Conservation (phyloP, 2,888 invertebrate genomes). For the Cantharis flavilabris region DNA sequence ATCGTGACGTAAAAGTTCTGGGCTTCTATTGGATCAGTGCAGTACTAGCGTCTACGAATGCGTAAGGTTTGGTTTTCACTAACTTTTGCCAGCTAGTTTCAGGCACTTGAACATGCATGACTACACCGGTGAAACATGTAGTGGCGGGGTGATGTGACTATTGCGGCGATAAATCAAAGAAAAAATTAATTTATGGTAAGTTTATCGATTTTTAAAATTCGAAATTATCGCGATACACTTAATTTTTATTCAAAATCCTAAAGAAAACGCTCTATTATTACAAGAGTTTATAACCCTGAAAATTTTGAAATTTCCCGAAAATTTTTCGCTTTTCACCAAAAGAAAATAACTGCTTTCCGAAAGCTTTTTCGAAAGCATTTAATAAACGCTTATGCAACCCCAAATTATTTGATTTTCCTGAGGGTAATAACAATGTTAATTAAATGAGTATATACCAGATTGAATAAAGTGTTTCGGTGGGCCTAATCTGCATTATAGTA, state of each 20-base stretch:
- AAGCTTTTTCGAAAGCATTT: not conserved
- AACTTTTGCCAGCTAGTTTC: slow-evolving; percentile 15
- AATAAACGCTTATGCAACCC: not conserved
- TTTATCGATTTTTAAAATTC: slow-evolving; percentile 1
- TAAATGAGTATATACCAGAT: not conserved
- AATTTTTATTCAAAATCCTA: not conserved
- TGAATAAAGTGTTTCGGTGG: not conserved
- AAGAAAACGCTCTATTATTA: not conserved
- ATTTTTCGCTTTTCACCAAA: not conserved
- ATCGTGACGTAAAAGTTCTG: slow-evolving; percentile 46
- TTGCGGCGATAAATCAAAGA: slow-evolving; percentile 19
- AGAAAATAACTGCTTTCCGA: not conserved
- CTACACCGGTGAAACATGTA: slow-evolving; percentile 36
- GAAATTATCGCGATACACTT: not conserved
- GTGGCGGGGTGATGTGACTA: slow-evolving; percentile 38
- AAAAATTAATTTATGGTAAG: slow-evolving; percentile 30
- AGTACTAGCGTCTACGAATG: slow-evolving; percentile 38
- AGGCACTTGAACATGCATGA: slow-evolving; percentile 40
- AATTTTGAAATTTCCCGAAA: not conserved
- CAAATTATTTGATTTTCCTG: not conserved
- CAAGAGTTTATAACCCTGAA: not conserved
- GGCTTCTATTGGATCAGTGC: slow-evolving; percentile 43
- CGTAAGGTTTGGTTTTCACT: slow-evolving; percentile 22
- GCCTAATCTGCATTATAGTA: not conserved
- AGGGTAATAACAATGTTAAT: not conserved